Evolutionary conservation across 2,888 invertebrate species (phyloP), one percentile per base, ranked within the genome.

Genomic region (Ceriagrion tenellum): DNA sequence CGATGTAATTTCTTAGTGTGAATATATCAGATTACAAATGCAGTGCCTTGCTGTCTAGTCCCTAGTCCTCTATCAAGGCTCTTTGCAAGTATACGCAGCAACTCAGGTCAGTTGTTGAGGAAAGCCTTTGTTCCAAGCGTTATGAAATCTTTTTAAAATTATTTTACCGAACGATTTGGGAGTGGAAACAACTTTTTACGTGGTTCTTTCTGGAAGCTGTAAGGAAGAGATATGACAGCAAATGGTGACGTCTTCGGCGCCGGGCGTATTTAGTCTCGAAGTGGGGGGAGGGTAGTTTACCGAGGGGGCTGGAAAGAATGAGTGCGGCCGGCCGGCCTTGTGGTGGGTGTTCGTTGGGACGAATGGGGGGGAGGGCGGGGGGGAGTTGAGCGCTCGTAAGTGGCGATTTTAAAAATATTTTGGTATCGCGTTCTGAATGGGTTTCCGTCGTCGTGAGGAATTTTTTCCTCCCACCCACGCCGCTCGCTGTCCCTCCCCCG

Each of bases 391-490:
- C 59, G 59, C 26, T 13, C 81, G 30, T 35, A 81, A 81, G 81
- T 47, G 93, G 93, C 47, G n/a, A 69, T 69, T 93, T 93, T 55
- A 74, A 69, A 59, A 93, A 93, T 93, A 93, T 93, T 93, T 93
- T 74, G 47, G 93, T 93, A 69, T 93, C 93, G 93, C 59, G 40
- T 47, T 26, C 55, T 40, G 47, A 47, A 74, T 74, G 26, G 69
- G 47, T 26, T 47, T 93, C n/a, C 74, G 47, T 74, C 47, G 47
- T 55, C 35, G 35, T 18, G 47, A 40, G 93, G 69, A 69, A 69
- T 69, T 47, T 30, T 55, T 40, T 23, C 69, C 69, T 40, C 69
- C 0, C 63, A 23, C 91, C 4, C 40, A 20, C 59, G 23, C 59
- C 35, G 40, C 59, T 0, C 90, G 56, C 59, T 47, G 47, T 47